Conservation (phyloP, 1,140 invertebrate genomes). For the Nebria ingens region DNA sequence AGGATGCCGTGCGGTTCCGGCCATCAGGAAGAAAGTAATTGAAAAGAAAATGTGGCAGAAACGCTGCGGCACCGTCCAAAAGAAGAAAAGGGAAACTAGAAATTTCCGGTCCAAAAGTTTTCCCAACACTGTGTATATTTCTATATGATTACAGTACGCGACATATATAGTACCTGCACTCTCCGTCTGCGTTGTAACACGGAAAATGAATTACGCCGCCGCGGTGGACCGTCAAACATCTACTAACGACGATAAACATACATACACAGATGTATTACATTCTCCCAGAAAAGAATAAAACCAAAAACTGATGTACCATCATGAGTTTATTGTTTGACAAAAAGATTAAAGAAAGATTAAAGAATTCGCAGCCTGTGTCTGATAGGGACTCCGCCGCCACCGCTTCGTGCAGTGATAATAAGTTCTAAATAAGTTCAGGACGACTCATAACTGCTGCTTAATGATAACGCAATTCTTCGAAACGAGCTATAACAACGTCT, state of each 20-base stretch:
- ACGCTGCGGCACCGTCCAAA: neutral
- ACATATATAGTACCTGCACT: conserved; percentile 13
- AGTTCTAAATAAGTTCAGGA: neutral
- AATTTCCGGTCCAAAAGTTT: conserved; percentile 8
- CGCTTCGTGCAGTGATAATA: neutral
- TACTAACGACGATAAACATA: too few species aligned
- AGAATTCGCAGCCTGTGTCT: too few species aligned
- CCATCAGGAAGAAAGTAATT: conserved; percentile 7
- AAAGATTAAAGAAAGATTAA: too few species aligned
- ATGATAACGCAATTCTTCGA: conserved; percentile 3
- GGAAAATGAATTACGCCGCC: conserved; percentile 13
- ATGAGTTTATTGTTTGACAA: too few species aligned
- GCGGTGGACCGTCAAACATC: neutral
- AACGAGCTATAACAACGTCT: conserved; percentile 4
- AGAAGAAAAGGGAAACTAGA: conserved; percentile 5
- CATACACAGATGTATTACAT: too few species aligned
- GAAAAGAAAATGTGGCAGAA: conserved; percentile 7
- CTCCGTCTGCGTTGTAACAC: conserved; percentile 12
- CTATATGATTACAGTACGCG: conserved; percentile 4
- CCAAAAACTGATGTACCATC: too few species aligned
- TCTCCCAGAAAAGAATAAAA: too few species aligned
- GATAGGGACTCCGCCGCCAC: too few species aligned
- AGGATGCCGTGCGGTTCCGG: too few species aligned
- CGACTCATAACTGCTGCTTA: neutral
- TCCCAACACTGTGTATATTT: neutral